Conservation (phyloP, 2,113 vertebrate genomes). For the Thamnophis sirtalis region DNA sequence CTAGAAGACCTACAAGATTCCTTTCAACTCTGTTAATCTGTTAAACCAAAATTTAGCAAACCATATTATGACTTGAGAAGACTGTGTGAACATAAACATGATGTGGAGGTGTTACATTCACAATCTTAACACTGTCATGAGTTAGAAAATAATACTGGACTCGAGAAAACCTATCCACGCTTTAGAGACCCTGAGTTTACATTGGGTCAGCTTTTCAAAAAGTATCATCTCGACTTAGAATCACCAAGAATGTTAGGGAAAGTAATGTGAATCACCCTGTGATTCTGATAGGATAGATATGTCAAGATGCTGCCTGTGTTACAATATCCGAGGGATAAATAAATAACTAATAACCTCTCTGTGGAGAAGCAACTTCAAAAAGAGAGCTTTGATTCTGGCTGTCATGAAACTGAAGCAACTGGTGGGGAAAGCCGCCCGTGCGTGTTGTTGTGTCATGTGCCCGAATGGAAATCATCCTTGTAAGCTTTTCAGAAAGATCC, state of each 20-base stretch:
- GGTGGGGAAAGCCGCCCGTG: background rate
- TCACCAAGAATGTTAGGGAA: background rate
- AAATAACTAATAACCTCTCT: background rate
- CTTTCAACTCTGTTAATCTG: too few species aligned
- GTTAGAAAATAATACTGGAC: background rate
- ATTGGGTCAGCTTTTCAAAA: background rate
- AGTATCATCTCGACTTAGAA: background rate
- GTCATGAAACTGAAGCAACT: background rate
- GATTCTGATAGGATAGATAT: background rate
- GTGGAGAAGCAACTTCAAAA: background rate
- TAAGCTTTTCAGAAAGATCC: background rate
- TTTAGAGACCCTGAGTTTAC: background rate
- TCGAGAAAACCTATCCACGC: background rate
- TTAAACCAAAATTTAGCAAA: background rate
- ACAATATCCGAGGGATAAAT: background rate
- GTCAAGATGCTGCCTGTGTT: background rate
- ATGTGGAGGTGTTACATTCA: background rate
- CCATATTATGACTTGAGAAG: background rate
- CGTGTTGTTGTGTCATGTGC: background rate
- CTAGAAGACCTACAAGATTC: too few species aligned
- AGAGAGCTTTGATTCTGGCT: background rate
- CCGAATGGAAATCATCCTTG: background rate
- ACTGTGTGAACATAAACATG: background rate
- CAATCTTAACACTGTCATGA: background rate
- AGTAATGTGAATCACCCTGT: background rate